Evolutionary conservation across 2,888 invertebrate genomes (phyloP).

Genomic region (Hypsopygia costalis): DNA sequence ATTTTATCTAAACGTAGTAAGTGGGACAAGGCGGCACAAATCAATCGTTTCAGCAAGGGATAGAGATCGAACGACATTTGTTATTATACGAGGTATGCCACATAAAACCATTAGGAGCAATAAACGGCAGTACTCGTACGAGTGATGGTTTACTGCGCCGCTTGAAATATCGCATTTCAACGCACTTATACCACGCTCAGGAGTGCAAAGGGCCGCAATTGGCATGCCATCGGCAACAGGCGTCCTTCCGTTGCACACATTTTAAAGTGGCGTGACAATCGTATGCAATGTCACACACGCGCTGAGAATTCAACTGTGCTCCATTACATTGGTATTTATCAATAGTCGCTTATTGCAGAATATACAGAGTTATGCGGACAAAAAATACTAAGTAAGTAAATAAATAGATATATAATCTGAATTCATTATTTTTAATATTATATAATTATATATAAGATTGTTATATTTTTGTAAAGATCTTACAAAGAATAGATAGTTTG

Average conservation of each 20-base stretch:
- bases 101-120: slow-evolving; percentile 59
- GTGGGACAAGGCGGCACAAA: slow-evolving; percentile 29
- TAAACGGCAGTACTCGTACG: slow-evolving; percentile 48
- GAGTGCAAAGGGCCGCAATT: slow-evolving; percentile 21
- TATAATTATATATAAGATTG: no score
- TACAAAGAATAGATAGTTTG: no score
- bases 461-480: no score
- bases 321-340: slow-evolving; percentile 20
- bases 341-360: slow-evolving; percentile 13
- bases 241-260: slow-evolving; percentile 38
- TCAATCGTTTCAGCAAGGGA: slow-evolving; percentile 32
- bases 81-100: slow-evolving; percentile 47
- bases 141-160: slow-evolving; percentile 26
- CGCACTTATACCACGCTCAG: no score
- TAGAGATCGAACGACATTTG: slow-evolving; percentile 37
- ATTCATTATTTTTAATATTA: no score
- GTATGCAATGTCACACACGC: slow-evolving; percentile 28
- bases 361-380: no score
- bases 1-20: slow-evolving; percentile 25
- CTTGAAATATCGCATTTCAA: no score
- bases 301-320: slow-evolving; percentile 10
- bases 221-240: slow-evolving; percentile 27
- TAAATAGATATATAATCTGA: no score
- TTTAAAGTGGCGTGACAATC: slow-evolving; percentile 39
- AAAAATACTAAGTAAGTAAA: no score